Evolutionary conservation across 2,113 vertebrate species (phyloP).

Genomic region (Nymphicus hollandicus): DNA sequence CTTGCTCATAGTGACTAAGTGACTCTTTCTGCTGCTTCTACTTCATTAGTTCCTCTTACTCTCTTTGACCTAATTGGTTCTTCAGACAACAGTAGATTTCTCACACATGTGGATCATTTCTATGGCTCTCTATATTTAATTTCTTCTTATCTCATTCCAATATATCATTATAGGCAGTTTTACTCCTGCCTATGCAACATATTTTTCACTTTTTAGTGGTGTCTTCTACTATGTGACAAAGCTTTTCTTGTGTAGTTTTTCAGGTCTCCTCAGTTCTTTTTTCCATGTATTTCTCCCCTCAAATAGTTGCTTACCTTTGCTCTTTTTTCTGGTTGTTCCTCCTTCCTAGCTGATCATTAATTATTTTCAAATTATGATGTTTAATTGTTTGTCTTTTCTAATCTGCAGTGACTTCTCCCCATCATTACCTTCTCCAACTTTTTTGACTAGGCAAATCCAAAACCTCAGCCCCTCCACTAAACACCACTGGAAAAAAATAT

Average conservation of each 20-base stretch:
- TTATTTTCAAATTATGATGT: not conserved
- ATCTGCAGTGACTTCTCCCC: not conserved
- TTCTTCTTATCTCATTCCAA: not conserved
- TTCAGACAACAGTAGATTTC: not conserved
- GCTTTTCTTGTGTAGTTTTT: not conserved
- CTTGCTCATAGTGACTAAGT: not conserved
- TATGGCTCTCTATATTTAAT: not conserved
- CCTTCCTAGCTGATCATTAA: not conserved
- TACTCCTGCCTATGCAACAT: not conserved
- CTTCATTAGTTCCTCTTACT: constrained; percentile 11
- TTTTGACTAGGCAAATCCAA: not conserved
- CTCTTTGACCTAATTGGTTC: not conserved
- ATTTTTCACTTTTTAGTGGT: not conserved
- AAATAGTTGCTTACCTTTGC: not conserved
- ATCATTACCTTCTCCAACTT: not conserved
- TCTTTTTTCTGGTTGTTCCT: not conserved
- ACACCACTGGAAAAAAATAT: not conserved
- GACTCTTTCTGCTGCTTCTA: not conserved
- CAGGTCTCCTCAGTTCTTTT: not conserved
- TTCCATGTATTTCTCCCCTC: not conserved
- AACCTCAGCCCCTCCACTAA: not conserved
- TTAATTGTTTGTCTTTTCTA: not conserved
- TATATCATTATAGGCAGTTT: not conserved
- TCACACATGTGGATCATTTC: not conserved
- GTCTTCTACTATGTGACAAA: not conserved